Conservation (phyloP, 2,797 vertebrate species). For the Cygnus olor region DNA sequence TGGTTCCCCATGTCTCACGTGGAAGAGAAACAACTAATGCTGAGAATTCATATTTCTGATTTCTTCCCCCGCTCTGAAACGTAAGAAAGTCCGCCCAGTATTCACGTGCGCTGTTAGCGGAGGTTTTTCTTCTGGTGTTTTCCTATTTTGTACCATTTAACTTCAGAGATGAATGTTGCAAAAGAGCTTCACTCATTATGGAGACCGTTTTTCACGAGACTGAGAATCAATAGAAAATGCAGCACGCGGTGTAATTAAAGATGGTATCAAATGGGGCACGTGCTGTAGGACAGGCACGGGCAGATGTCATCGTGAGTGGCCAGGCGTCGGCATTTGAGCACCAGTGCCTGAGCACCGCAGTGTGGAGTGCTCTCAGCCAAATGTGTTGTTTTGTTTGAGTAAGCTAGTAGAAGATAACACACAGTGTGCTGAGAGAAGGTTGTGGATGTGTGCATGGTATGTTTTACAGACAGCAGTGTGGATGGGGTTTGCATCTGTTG, state of each 20-base stretch:
- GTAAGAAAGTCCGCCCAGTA: background rate
- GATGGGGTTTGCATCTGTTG: background rate
- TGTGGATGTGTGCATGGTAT: background rate
- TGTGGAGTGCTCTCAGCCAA: background rate
- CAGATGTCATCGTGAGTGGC: background rate
- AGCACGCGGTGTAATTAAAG: background rate
- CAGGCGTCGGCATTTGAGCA: background rate
- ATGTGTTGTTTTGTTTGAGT: background rate
- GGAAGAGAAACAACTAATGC: background rate
- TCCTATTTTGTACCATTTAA: background rate
- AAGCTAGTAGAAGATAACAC: background rate
- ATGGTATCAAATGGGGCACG: background rate
- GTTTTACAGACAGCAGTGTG: background rate
- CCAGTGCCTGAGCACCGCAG: background rate
- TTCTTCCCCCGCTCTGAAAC: background rate
- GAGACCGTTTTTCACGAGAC: background rate
- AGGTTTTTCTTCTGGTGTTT: background rate
- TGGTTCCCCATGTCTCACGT: background rate
- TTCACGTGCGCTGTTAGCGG: background rate
- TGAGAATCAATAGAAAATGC: background rate
- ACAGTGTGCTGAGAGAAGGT: background rate
- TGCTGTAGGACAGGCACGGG: background rate
- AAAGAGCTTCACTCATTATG: accelerated
- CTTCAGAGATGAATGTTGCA: background rate
- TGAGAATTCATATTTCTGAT: background rate